Evolutionary conservation across 2,888 invertebrate species (phyloP), one percentile per base, ranked within the genome.

Genomic region (Scaeva pyrastri): DNA sequence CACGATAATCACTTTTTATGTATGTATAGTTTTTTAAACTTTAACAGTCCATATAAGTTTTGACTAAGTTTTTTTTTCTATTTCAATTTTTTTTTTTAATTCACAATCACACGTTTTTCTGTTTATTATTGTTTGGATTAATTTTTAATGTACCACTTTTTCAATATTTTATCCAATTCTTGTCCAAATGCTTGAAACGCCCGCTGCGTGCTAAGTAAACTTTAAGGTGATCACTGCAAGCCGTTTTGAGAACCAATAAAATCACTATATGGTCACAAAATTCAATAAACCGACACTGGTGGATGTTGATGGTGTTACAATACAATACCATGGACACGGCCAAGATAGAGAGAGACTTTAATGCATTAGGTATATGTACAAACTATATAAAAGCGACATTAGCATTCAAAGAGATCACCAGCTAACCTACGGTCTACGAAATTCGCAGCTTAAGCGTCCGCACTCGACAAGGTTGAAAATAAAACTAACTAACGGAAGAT

Each of bases 401-500:
- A 55, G 31, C 74, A 73, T 31, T 62, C 60, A 58, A 74, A 66
- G 52, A 60, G 73, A 36, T 64, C 26, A 48, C 64, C 43, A 76
- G 48, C 52, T 78, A 77, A 77, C 76, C 81, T 77, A 85, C 80
- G 68, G 85, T 85, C 85, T 85, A 70, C 86, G 82, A 82, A 82
- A 71, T 71, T 71, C 70, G 82, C 82, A 86, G 86, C 82, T 71
- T 73, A 80, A n/a, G 88, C 88, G 87, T 85, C 87, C 80, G 88
- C 88, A 84, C 87, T 85, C 88, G 75, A 87, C 85, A 79, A 88
- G 88, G 80, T 88, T 87, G 77, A 88, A 82, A 87, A 88, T 87
- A 83, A 83, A 85, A 88, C 88, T 88, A 81, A 88, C 88, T 88
- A 86, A 88, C 88, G 88, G 88, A 85, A 87, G 88, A 88, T 88